Evolutionary conservation across 2,113 vertebrate species (phyloP).

Genomic region (Podiceps cristatus): DNA sequence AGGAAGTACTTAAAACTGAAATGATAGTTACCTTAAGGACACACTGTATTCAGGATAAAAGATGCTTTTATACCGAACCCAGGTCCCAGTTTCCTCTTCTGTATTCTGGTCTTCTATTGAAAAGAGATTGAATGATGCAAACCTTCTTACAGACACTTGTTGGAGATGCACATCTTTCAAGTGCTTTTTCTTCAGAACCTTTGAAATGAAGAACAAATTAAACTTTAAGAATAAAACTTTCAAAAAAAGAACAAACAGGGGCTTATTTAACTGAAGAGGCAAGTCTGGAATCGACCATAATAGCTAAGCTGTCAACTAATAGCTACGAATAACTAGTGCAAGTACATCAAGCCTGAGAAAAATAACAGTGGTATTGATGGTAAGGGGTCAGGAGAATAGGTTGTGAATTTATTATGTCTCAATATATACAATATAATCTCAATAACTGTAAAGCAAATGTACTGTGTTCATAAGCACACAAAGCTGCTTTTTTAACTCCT

Average conservation of each 20-base stretch:
- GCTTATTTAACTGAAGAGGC: background rate
- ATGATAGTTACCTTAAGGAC: conserved; percentile 85
- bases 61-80: conserved; percentile 90
- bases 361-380: background rate
- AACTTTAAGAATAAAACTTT: conserved; percentile 7
- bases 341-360: background rate
- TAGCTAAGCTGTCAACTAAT: background rate
- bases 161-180: conserved; percentile 83
- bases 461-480: background rate
- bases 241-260: background rate
- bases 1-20: conserved; percentile 15
- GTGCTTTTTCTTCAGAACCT: conserved; percentile 90
- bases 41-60: conserved; percentile 87
- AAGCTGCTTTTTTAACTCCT: background rate
- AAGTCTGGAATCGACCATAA: background rate
- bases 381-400: background rate
- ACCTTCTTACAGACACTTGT: conserved; percentile 90
- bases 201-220: conserved; percentile 52
- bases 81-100: conserved; percentile 79
- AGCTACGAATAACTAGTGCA: background rate
- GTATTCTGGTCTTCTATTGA: conserved; percentile 73
- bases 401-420: background rate
- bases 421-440: background rate
- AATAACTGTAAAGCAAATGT: background rate
- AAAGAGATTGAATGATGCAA: conserved; percentile 92